These are phyloP conservation scores for Takifugu rubripes DNA, from an alignment of 2,797 vertebrate genomes.

Conservation along the genomic window DNA sequence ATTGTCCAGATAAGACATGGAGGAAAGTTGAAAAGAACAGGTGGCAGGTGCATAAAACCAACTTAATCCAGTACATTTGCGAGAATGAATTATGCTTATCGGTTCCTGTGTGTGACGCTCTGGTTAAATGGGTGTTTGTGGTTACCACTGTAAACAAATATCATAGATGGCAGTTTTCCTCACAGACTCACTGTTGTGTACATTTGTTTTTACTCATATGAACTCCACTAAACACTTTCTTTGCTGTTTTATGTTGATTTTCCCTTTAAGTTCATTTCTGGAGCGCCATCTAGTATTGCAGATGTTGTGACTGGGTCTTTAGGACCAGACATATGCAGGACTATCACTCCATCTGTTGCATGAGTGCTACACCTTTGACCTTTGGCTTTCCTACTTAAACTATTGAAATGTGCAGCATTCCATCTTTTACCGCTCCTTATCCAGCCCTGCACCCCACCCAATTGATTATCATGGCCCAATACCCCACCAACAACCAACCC, in stretches of 20 bases:
- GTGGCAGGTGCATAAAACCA: background rate
- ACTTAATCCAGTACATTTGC: no score
- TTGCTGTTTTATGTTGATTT: no score
- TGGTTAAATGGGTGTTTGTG: background rate
- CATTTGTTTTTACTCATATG: background rate
- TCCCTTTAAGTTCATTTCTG: background rate
- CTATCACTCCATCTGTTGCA: background rate
- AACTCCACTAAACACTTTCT: background rate
- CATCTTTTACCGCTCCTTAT: slow-evolving; percentile 9
- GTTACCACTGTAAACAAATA: background rate
- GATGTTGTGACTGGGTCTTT: background rate
- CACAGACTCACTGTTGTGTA: background rate
- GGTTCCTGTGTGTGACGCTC: background rate
- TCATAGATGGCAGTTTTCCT: no score
- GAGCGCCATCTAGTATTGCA: background rate
- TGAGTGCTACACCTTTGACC: slow-evolving; percentile 6
- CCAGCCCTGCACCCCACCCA: slow-evolving; percentile 10
- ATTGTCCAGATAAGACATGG: slow-evolving; percentile 1
- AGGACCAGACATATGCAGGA: background rate
- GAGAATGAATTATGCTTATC: no score
- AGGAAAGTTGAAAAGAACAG: slow-evolving; percentile 30
- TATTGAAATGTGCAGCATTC: slow-evolving; percentile 10
- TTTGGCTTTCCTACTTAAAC: background rate
- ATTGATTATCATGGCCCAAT: slow-evolving; percentile 25
- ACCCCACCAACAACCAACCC: slow-evolving; percentile 28